A percentile compares a stretch with the other conserved stretches of the same genome.
Conservation (phyloP, 64 coral and sea anemone species). For the Dendrophyllia cribrosa region DNA sequence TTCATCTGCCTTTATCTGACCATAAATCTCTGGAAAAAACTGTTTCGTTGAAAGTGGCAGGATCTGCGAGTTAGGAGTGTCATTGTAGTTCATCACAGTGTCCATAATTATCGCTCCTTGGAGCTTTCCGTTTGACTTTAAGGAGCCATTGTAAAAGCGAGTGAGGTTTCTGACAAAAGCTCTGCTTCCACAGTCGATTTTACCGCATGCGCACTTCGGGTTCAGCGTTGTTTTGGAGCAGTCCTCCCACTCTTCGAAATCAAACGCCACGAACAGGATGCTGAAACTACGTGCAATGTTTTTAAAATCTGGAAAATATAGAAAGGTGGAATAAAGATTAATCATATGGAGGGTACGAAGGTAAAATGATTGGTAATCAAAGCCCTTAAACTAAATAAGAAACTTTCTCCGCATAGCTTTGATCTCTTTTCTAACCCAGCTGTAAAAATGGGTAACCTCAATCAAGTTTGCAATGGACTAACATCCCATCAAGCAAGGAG, state of each 20-base stretch:
- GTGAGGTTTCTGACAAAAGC: conserved; percentile 73
- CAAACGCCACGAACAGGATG: conserved; percentile 78
- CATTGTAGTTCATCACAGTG: conserved; percentile 76
- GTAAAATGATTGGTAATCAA: too few species aligned
- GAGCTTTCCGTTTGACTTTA: conserved; percentile 45
- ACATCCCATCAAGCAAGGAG: too few species aligned
- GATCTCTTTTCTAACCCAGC: too few species aligned
- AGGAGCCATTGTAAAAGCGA: conserved; percentile 32
- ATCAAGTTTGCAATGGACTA: too few species aligned
- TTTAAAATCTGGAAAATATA: conserved; percentile 14
- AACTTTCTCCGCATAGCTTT: too few species aligned
- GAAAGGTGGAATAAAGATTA: not conserved
- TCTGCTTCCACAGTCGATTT: conserved; percentile 51
- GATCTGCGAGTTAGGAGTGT: conserved; percentile 55
- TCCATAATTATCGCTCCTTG: conserved; percentile 88
- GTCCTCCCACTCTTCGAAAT: conserved; percentile 80
- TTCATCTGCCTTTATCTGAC: conserved; percentile 5
- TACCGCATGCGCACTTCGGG: conserved; percentile 18
- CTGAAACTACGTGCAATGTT: conserved; percentile 55
- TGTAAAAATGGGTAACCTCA: too few species aligned
- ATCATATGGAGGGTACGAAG: not conserved
- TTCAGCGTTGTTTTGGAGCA: not conserved
- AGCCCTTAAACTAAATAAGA: too few species aligned
- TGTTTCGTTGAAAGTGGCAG: not conserved
- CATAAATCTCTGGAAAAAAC: not conserved